A percentile compares a stretch with the other conserved stretches of the same genome.
phyloP scores from a whole-genome alignment of 1,140 invertebrate genomes.

The Micrasema minimum region DNA sequence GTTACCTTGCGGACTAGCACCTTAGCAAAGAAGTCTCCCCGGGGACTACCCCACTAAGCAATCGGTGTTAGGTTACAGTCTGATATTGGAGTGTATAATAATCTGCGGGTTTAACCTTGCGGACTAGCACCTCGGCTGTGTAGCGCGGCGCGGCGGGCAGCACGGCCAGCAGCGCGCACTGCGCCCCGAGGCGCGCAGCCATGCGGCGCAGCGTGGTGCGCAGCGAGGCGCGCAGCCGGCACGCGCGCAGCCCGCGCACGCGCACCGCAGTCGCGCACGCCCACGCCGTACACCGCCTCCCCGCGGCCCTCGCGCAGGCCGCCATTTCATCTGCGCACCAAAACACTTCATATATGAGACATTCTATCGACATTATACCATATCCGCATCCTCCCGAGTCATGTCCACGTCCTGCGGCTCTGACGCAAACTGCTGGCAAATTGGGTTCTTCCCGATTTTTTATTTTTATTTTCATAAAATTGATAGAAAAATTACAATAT shows the following conservation, averaged over 20 bases:
- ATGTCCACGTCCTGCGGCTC: too few relatives aligned
- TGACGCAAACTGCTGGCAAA: too few relatives aligned
- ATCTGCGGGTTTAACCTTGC: constrained; percentile 72
- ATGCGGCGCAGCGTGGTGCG: constrained; percentile 85
- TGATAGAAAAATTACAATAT: too few relatives aligned
- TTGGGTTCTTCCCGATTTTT: too few relatives aligned
- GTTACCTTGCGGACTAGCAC: not conserved
- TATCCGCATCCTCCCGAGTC: too few relatives aligned
- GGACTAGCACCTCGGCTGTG: constrained; percentile 89
- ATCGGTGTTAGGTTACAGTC: too few relatives aligned
- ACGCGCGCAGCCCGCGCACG: constrained; percentile 81
- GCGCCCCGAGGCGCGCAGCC: constrained; percentile 86
- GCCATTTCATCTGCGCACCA: constrained; percentile 84
- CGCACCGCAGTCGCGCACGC: constrained; percentile 95
- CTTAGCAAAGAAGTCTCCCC: not conserved
- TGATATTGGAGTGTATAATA: too few relatives aligned
- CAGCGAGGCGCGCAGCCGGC: constrained; percentile 86
- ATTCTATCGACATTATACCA: too few relatives aligned
- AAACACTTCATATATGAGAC: too few relatives aligned
- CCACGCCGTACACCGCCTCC: constrained; percentile 96
- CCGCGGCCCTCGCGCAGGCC: constrained; percentile 88
- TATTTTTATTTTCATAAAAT: too few relatives aligned
- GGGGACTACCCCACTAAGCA: too few relatives aligned
- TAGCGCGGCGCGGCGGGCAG: constrained; percentile 59
- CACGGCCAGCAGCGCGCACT: constrained; percentile 77